Evolutionary conservation across 2,888 invertebrate species (phyloP).

Genomic region (Metacarcinus magister): DNA sequence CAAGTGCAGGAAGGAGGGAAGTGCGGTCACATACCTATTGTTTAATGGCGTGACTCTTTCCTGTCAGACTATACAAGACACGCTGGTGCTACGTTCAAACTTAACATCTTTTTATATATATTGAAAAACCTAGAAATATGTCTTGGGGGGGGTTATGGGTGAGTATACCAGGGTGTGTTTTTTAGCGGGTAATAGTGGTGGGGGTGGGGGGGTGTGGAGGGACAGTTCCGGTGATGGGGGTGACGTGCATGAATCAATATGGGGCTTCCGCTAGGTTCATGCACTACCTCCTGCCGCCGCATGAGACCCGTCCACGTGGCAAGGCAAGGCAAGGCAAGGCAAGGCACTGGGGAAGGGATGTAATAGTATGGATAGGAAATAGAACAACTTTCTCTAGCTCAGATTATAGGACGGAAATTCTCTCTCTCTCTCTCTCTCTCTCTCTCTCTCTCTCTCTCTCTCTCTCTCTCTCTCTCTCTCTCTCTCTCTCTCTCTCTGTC

Average conservation of each 20-base stretch:
- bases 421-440: background rate
- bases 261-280: constrained; percentile 8
- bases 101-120: background rate
- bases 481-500: background rate
- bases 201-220: background rate
- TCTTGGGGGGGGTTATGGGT: background rate
- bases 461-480: background rate
- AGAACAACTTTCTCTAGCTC: background rate
- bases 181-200: background rate
- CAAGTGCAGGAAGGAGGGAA: background rate
- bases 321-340: background rate
- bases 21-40: background rate
- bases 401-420: background rate
- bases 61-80: background rate
- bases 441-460: constrained; percentile 15
- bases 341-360: background rate
- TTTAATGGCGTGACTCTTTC: background rate
- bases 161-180: no score
- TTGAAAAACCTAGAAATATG: background rate
- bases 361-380: background rate
- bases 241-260: constrained; percentile 70
- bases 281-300: background rate
- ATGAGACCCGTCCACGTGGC: background rate
- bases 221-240: background rate
- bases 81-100: background rate